Evolutionary conservation across 2,888 invertebrate genomes (phyloP), one percentile per base, ranked within the genome.

Genomic region (Sesia apiformis): DNA sequence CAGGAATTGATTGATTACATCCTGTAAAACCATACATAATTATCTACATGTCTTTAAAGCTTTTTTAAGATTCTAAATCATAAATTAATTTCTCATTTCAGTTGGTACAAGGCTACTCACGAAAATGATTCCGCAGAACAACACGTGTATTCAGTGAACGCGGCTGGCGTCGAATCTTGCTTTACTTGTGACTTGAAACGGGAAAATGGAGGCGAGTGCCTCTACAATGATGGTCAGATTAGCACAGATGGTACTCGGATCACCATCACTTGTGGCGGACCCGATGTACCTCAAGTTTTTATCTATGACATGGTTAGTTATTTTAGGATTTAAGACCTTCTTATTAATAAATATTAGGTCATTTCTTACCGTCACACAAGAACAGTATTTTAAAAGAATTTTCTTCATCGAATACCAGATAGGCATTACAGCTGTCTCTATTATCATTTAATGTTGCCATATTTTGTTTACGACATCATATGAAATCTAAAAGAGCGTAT

Each of bases 41-140:
- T n/a, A n/a, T n/a, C n/a, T n/a, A n/a, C n/a, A 23, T 23, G 23
- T 23, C 23, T 23, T 23, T 23, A 23, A 23, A 23, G 2, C 23
- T 23, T 23, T 23, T 23, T 23, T 23, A 23, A 23, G 1, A 23
- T 23, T 23, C 23, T 23, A 23, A 23, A 23, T 23, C 23, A 23
- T 23, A 23, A 23, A 2, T 23, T 23, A 23, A 23, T 23, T 23
- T 23, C 23, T 23, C 8, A 52, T 70, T 72, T 3, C 83, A 97
- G 96, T 57, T 98, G 96, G 90, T 98, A 95, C 83, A 91, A 94
- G 64, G 96, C 96, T 0, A 97, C 95, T 41, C 92, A 92, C 4
- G 93, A 92, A 60, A 86, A 90, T 6, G 94, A 95, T 74, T 93
- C 97, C 0, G 93, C 94, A 4, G 92, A 94, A 54, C 92, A 95